phyloP scores from a whole-genome alignment of 2,797 vertebrate genomes.

The Loris lydekkerianus region DNA sequence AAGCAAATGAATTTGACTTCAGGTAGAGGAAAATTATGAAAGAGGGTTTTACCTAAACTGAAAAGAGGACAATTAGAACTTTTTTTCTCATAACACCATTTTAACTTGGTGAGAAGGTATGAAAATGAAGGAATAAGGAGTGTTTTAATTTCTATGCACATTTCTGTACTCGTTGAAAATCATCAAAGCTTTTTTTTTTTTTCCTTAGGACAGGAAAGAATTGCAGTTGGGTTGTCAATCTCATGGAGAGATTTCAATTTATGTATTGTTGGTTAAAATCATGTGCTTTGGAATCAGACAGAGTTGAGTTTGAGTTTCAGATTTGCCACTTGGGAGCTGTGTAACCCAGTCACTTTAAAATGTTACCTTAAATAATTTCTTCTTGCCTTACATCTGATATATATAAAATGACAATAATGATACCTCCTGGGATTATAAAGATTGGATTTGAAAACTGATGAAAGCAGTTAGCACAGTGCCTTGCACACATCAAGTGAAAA shows the following conservation, averaged over 20 bases:
- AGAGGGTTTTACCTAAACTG: neutral
- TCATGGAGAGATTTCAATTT: neutral
- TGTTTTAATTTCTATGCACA: neutral
- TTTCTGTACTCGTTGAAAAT: neutral
- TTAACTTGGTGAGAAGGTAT: neutral
- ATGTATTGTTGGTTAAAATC: neutral
- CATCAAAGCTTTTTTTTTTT: neutral
- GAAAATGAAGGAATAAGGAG: neutral
- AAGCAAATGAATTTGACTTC: constrained; percentile 31
- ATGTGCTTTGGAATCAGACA: neutral
- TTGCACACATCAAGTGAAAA: neutral
- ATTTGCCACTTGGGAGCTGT: neutral
- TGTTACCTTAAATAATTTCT: constrained; percentile 2
- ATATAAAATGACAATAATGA: neutral
- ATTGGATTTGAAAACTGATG: neutral
- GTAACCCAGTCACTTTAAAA: neutral
- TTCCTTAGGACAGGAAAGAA: neutral
- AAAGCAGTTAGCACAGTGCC: neutral
- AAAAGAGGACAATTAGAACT: neutral
- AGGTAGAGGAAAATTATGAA: neutral
- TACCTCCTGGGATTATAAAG: neutral
- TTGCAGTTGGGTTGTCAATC: neutral
- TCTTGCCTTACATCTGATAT: neutral
- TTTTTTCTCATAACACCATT: neutral
- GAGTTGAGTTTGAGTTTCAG: neutral